Evolutionary conservation across 2,113 vertebrate genomes (phyloP), one percentile per base, ranked within the genome.

Genomic region (Channa argus): DNA sequence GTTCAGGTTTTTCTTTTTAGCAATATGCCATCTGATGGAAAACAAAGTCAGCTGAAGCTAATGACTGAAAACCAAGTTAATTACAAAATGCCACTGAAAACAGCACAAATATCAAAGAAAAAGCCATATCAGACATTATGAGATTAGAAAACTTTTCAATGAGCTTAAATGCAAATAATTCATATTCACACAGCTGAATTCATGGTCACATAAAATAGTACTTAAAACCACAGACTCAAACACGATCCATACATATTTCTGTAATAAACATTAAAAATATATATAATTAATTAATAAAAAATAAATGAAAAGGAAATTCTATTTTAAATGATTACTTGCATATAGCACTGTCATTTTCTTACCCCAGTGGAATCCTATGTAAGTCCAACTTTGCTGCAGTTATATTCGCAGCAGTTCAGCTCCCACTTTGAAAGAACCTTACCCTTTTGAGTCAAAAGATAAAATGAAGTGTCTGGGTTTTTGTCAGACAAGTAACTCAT

Each of bases 361-460:
- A 90, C 88, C 86, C 12, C 0, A 7, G 53, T 15, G 4, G 5
- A 45, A 63, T 61, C 8, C 51, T n/a, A 24, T 24, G 24, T 24
- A 45, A 61, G n/a, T 69, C 38, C 64, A 54, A 52, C 3, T 71
- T 41, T 75, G 63, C 37, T 58, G 11, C 3, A 70, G 7, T n/a
- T 39, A 15, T 52, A 13, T 9, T 49, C 37, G 13, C 10, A 50
- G 43, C 3, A 38, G 3, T 0, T 7, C 33, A 52, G 15, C 4
- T 45, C 13, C 15, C 3, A 44, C n/a, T 6, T 2, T 13, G 33
- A 53, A 24, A 10, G 24, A 68, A 71, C 55, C 37, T 63, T 38
- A 47, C 8, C 41, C 5, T 3, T 47, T 60, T 14, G 0, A 51
- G 46, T 54, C 50, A 36, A 39, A 10, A 24, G 37, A 69, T 12